Base-by-base conservation (phyloP, 2,888 invertebrate species). In the Athrips mouffetella region DNA sequence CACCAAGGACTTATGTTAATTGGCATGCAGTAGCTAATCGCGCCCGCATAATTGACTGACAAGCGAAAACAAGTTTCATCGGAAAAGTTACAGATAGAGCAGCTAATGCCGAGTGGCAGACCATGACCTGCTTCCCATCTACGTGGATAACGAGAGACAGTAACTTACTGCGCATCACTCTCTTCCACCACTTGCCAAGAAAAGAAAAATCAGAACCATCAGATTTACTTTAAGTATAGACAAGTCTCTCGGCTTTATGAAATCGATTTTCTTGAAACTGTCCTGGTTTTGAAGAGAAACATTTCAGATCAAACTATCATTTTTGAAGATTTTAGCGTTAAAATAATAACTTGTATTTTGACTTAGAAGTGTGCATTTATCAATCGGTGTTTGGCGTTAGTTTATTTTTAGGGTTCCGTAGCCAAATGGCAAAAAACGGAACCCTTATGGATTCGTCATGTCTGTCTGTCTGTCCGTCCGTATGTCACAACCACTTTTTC, bases 71-170 rank as follows among this genome's bases (percentile, higher is more conserved):
- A n/a, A 48, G 42, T 45, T 52, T 30, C 48, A 42, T 52, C 49
- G 52, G 49, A 42, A 54, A 52, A 29, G 45, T 42, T 27, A 50
- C 51, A 52, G 47, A 54, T 54, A 49, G 51, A 54, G 37, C 48
- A 50, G 51, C 50, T 51, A 54, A 54, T 51, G 54, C 47, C 45
- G 53, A 55, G 52, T 55, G 53, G 51, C 56, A 57, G 59, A 51
- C 62, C 60, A 44, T 61, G 63, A 61, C 64, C 59, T 45, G 50
- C 55, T 59, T 60, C 55, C 51, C 55, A 55, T 50, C 53, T 46
- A 42, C 45, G 51, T 51, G 53, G 37, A 45, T 59, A 57, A 47
- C 53, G 37, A 52, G 45, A 37, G 49, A 48, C 50, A 47, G 51
- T 51, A 51, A 52, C 55, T 55, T 21, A 37, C 51, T 44, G 39